phyloP scores from a whole-genome alignment of 1,140 invertebrate genomes.

The Carposina sasakii region DNA sequence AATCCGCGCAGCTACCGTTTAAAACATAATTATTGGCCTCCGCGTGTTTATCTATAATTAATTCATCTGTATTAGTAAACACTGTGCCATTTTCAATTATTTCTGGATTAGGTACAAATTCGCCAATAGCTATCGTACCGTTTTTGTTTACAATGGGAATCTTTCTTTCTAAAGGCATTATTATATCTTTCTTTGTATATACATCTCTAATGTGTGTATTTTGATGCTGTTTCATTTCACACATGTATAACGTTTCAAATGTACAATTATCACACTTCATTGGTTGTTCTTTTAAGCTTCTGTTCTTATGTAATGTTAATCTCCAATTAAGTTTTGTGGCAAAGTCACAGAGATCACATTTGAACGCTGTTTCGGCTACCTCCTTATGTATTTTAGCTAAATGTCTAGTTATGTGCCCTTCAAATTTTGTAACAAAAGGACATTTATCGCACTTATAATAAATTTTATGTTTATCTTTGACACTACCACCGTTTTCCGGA shows the following conservation, averaged over 20 bases:
- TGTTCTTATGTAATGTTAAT: slow-evolving; percentile 39
- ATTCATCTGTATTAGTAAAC: background rate
- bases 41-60: background rate
- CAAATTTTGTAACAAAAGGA: slow-evolving; percentile 40
- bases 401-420: slow-evolving; percentile 45
- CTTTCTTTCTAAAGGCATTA: background rate
- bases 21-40: slow-evolving; percentile 22
- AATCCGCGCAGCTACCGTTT: slow-evolving; percentile 37
- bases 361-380: slow-evolving; percentile 32
- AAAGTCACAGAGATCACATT: slow-evolving; percentile 45
- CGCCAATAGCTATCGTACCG: background rate
- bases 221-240: slow-evolving; percentile 43
- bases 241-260: slow-evolving; percentile 37
- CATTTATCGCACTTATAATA: slow-evolving; percentile 39
- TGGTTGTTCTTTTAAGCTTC: slow-evolving; percentile 25
- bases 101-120: background rate
- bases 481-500: too few species aligned
- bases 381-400: slow-evolving; percentile 47
- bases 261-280: slow-evolving; percentile 37
- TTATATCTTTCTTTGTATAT: background rate
- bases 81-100: background rate
- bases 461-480: too few species aligned
- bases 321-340: slow-evolving; percentile 41
- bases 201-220: background rate
- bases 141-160: background rate